Conservation (phyloP, 1,140 invertebrate species). For the Oreohelix idahoensis region DNA sequence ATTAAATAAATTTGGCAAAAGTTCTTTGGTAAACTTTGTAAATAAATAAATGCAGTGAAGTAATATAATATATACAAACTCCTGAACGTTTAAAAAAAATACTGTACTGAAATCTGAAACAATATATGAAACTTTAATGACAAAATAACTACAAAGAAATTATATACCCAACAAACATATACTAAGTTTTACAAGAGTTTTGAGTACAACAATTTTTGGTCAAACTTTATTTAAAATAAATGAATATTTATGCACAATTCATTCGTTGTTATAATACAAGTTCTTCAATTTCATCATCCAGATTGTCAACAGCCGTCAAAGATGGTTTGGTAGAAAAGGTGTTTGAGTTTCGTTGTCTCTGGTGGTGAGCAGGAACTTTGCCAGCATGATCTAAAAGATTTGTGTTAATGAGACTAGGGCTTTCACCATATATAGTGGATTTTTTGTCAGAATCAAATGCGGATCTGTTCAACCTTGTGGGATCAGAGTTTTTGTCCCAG, state of each 20-base stretch:
- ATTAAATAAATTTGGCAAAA: no score
- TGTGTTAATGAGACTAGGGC: conserved; percentile 53
- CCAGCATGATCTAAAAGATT: conserved; percentile 36
- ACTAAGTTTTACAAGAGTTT: no score
- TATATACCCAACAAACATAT: no score
- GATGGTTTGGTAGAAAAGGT: conserved; percentile 54
- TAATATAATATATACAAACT: no score
- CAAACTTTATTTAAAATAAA: no score
- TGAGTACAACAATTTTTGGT: no score
- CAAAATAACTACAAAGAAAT: no score
- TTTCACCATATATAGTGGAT: conserved; percentile 49
- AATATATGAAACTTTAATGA: no score
- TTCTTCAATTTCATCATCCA: conserved; percentile 64
- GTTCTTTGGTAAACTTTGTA: no score
- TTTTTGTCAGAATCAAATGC: conserved; percentile 31
- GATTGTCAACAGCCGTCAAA: conserved; percentile 55
- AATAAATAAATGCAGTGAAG: no score
- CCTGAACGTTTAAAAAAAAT: no score
- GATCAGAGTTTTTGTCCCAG: conserved; percentile 48
- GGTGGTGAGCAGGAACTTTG: conserved; percentile 51
- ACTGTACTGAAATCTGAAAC: no score
- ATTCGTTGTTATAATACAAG: conserved; percentile 53
- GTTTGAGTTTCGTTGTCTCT: conserved; percentile 42
- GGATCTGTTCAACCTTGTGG: conserved; percentile 26
- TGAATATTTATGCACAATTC: background rate